Base-by-base conservation (phyloP, 2,888 invertebrate genomes). In the Cheiracanthium punctorium region DNA sequence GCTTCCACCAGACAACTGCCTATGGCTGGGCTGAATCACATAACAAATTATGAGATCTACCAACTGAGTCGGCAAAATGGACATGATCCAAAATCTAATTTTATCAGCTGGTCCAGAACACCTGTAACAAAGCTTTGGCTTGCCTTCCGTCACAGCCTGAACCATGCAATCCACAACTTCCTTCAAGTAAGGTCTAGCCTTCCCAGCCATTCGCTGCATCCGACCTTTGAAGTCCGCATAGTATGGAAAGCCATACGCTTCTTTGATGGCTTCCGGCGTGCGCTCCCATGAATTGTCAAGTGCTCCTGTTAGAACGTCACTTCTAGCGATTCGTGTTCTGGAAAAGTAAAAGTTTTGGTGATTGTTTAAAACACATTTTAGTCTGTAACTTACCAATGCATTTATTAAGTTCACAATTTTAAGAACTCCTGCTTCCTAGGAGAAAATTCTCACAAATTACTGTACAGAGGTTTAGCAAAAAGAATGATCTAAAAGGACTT, bases 121-220 rank as follows among this genome's bases (percentile, higher is more conserved):
- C 7, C 84, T 52, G 41, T 88, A 88, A 1, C 70, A 73, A 12
- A 84, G 29, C 17, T 69, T 73, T 8, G 88, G 81, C 1, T 33
- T 24, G 20, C 32, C 41, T 0, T 67, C 76, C 0, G 90, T 89
- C 12, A 91, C 91, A 1, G 91, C 91, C 41, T 90, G 90, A 29
- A 90, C 88, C 90, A 91, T 90, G 71, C 90, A 90, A 69, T 91
- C 90, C 0, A 91, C 90, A 1, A 91, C 91, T 77, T 91, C 90
- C 30, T 88, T 86, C 10, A 91, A 89, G 70, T 90, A 90, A 17
- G 89, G 88, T 76, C 89, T 80, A 17, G 90, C 90, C 24, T 76
- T 65, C 4, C 67, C 28, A 32, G 87, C 69, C 30, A 88, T 64
- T 24, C 81, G 82, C 41, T 88, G 81, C 81, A 89, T 80, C 20